Evolutionary conservation across 2,113 vertebrate genomes (phyloP), one percentile per base, ranked within the genome.

Genomic region (Hippolais icterina): DNA sequence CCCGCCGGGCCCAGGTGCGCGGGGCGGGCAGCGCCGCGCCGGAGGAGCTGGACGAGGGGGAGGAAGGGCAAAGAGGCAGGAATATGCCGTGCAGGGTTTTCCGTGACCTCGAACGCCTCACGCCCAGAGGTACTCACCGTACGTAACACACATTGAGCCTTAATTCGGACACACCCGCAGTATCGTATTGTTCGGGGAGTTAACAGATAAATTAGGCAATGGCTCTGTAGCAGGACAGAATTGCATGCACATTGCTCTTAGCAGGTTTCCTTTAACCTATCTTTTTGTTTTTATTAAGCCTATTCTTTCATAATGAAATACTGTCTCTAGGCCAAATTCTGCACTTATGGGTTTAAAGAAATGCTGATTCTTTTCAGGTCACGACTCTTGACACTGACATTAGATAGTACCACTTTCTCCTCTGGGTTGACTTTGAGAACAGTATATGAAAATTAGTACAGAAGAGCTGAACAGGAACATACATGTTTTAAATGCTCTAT

Each of bases 81-180:
- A 9, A 15, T 4, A 0, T 2, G 41, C 79, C 23, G 33, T 0
- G 2, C 63, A 8, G 79, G 42, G 1, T 1, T 68, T 13, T 1
- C 61, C 10, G 44, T 33, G 13, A 5, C 52, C 60, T 33, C 12
- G 2, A 19, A 25, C 4, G 35, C 8, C 18, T 53, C 65, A 4
- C 29, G 15, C 76, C 84, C n/a, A 1, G 15, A 24, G 72, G 56
- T 20, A 8, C 54, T 44, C 53, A 1, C 57, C 47, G 29, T 7
- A 3, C 8, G 9, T 29, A 11, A 18, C 1, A 1, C 15, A 4
- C 64, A 12, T 2, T 7, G 42, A 39, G 41, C 2, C 46, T 24
- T 25, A 9, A 3, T 27, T 50, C 35, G 10, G 74, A 24, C 74
- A 21, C 78, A 19, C 42, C 72, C 49, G 2, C 68, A 5, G 3